Base-by-base conservation (phyloP, 2,113 vertebrate genomes). In the Trachemys scripta region DNA sequence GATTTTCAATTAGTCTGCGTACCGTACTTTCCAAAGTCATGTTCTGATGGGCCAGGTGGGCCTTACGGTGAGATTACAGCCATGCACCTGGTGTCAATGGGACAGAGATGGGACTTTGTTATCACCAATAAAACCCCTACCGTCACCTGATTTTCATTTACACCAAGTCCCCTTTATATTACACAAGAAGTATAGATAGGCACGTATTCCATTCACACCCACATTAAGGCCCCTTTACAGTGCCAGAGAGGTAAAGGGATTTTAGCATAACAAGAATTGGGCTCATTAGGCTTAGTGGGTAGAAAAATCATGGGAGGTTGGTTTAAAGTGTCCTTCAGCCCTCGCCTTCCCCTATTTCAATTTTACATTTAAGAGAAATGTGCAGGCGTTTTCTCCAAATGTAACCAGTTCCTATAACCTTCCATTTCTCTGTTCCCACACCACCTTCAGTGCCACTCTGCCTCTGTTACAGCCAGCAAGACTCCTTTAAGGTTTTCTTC, bases 401-500 rank as follows among this genome's bases (percentile, higher is more conserved):
- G 92, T 12, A 29, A 84, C 83, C 38, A 69, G 42, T 75, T 85
- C 90, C 69, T 83, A 81, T 25, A 72, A 90, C 89, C 86, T 82
- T 62, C 29, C 96, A 96, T 95, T 95, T 92, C 84, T 84, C 84
- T 47, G 13, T 38, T 97, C 92, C 91, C 85, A 45, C 84, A 56
- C 82, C 85, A 94, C 82, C 85, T 65, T 95, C 90, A 88, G 6
- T n/a, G 80, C 95, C 95, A 94, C 93, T 96, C 95, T 92, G 85
- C 93, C 95, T 96, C 94, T 88, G 82, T 90, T 78, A 95, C 89
- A 89, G 80, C 57, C 96, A 94, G 88, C 22, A 5, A 96, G 96
- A 95, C 82, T 57, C 95, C 72, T 94, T 91, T 95, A 96, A 92
- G 87, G 96, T 94, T 96, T 97, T 97, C 96, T 95, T 97, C 93